Percentiles rank a stretch among this genome's conserved stretches.
These are phyloP conservation scores for Chrysomallon squamiferum DNA, from an alignment of 1,140 invertebrate species.

Conservation along the genomic window DNA sequence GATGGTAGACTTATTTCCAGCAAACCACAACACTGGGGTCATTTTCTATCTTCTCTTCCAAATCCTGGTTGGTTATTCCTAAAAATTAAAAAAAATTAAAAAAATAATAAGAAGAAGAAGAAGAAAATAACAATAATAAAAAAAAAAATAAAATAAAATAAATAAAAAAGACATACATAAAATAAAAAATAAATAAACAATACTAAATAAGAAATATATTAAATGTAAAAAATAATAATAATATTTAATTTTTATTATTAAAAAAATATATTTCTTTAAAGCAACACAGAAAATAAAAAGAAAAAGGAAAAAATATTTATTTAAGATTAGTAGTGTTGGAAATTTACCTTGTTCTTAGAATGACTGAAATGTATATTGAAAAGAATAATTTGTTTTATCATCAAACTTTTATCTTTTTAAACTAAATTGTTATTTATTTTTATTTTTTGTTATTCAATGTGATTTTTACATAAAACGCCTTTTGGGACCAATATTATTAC, in stretches of 20 bases:
- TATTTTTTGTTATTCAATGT: no score
- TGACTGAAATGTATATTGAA: no score
- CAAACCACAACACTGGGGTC: slow-evolving; percentile 84
- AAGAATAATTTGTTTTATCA: no score
- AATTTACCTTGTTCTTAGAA: no score
- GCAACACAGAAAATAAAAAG: no score
- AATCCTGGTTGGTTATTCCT: slow-evolving; percentile 76
- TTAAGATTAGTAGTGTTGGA: no score
- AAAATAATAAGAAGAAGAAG: not conserved
- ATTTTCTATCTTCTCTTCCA: slow-evolving; percentile 85
- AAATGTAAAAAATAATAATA: not conserved
- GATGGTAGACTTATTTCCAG: slow-evolving; percentile 76
- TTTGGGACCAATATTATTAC: no score
- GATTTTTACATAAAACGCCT: no score
- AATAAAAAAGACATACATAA: not conserved
- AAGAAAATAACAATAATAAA: not conserved
- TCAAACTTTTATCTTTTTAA: no score
- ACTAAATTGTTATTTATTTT: no score
- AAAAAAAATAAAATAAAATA: not conserved
- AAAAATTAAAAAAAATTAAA: slow-evolving; percentile 15
- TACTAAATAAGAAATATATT: not conserved
- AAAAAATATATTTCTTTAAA: no score
- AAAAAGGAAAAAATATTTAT: no score
- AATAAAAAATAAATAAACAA: not conserved
- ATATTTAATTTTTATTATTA: not conserved